Percentiles rank a stretch among this genome's conserved stretches.
Conservation (phyloP, 1,140 invertebrate genomes). For the Phthorimaea operculella region DNA sequence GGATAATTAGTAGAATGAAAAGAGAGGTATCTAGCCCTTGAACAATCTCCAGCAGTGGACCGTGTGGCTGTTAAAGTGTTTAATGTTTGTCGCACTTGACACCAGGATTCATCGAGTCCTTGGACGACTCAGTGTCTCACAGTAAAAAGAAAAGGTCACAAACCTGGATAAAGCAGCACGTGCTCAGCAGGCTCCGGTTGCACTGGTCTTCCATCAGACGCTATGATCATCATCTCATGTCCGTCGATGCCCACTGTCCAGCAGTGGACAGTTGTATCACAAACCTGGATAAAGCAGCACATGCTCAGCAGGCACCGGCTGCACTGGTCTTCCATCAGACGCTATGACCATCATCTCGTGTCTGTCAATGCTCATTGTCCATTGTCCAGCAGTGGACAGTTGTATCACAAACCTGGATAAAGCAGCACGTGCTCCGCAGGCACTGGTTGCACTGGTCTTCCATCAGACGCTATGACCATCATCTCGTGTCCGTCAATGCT, state of each 20-base stretch:
- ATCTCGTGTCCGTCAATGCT: constrained; percentile 84
- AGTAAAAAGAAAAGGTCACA: too few species aligned
- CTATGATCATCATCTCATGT: constrained; percentile 79
- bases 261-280: constrained; percentile 84
- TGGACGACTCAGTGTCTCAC: too few species aligned
- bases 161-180: too few species aligned
- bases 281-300: constrained; percentile 58
- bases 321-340: constrained; percentile 77
- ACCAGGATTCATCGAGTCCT: too few species aligned
- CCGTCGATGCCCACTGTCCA: constrained; percentile 80
- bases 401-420: constrained; percentile 52
- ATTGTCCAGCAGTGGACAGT: constrained; percentile 87
- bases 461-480: constrained; percentile 80
- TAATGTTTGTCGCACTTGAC: too few species aligned
- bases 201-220: constrained; percentile 78
- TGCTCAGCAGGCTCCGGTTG: constrained; percentile 48
- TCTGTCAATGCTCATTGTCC: constrained; percentile 83
- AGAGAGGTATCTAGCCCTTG: too few species aligned
- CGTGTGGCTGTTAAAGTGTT: too few species aligned
- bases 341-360: constrained; percentile 80
- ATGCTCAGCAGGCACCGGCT: constrained; percentile 48
- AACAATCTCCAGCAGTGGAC: too few species aligned
- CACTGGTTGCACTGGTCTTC: constrained; percentile 70
- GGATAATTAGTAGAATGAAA: too few species aligned
- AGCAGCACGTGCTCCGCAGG: constrained; percentile 39